Evolutionary conservation across 2,113 vertebrate genomes (phyloP).

Genomic region (Petroica traversi): DNA sequence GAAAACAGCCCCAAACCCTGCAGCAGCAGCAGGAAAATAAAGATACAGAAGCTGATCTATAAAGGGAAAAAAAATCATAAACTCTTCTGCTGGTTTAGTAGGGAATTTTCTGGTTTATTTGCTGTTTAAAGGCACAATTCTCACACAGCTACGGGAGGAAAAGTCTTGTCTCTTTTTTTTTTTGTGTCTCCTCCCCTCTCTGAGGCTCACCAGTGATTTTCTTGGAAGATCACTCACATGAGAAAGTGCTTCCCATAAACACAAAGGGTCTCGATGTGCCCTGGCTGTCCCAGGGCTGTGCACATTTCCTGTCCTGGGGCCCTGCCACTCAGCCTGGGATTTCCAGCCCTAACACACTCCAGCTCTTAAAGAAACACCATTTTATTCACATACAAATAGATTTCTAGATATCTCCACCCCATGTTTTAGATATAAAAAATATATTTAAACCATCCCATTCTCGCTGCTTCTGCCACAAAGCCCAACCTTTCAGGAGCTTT

Average conservation of each 20-base stretch:
- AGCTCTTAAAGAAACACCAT: background rate
- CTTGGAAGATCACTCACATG: background rate
- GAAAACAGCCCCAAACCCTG: background rate
- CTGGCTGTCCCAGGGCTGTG: accelerated
- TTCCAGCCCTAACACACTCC: background rate
- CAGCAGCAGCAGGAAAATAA: background rate
- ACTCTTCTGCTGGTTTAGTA: background rate
- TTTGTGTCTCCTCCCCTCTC: background rate
- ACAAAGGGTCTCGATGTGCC: background rate
- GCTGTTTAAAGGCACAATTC: background rate
- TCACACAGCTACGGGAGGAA: background rate
- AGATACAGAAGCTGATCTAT: accelerated
- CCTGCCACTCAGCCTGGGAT: background rate
- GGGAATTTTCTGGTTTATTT: background rate
- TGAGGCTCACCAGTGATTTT: background rate
- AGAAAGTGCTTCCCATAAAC: background rate
- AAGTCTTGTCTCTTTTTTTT: background rate
- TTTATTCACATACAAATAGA: background rate
- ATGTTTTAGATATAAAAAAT: accelerated
- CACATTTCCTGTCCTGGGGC: background rate
- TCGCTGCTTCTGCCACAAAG: background rate
- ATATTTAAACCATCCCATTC: background rate
- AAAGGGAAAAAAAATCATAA: background rate
- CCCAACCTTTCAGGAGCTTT: background rate
- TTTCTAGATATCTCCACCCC: accelerated